Conservation (phyloP, 1,140 invertebrate genomes). For the Heliothis virescens region DNA sequence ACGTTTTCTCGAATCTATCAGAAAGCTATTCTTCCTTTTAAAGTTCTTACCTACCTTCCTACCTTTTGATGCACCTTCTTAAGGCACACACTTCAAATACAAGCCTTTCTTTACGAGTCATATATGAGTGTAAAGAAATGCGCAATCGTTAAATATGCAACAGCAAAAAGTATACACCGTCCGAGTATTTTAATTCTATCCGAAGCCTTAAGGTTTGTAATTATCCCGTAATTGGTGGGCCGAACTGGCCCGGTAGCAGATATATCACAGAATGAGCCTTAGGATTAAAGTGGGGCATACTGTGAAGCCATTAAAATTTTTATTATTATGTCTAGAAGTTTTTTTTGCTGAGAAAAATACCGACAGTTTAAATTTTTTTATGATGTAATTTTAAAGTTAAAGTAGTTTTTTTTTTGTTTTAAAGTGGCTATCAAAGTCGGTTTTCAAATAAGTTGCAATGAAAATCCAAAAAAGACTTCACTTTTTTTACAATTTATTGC, state of each 20-base stretch:
- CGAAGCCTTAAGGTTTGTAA: slow-evolving; percentile 70
- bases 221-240: slow-evolving; percentile 82
- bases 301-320: background rate
- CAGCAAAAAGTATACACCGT: slow-evolving; percentile 37
- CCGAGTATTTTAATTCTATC: slow-evolving; percentile 48
- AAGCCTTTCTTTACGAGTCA: background rate
- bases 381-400: too few species aligned
- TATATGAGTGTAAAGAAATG: slow-evolving; percentile 34
- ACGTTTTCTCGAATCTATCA: too few species aligned
- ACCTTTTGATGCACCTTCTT: too few species aligned
- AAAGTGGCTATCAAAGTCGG: too few species aligned
- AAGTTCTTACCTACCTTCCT: too few species aligned
- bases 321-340: background rate
- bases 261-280: slow-evolving; percentile 56
- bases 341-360: background rate
- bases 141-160: slow-evolving; percentile 43
- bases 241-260: slow-evolving; percentile 70
- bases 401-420: too few species aligned
- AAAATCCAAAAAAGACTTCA: too few species aligned
- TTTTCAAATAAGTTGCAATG: too few species aligned
- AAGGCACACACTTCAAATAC: background rate
- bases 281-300: slow-evolving; percentile 17
- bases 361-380: too few species aligned
- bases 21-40: too few species aligned
- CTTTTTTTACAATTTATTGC: too few species aligned